Percentiles rank a stretch among this genome's conserved stretches.
Evolutionary conservation across 2,797 vertebrate genomes (phyloP).

Genomic region (Melanotaenia maccullochi): DNA sequence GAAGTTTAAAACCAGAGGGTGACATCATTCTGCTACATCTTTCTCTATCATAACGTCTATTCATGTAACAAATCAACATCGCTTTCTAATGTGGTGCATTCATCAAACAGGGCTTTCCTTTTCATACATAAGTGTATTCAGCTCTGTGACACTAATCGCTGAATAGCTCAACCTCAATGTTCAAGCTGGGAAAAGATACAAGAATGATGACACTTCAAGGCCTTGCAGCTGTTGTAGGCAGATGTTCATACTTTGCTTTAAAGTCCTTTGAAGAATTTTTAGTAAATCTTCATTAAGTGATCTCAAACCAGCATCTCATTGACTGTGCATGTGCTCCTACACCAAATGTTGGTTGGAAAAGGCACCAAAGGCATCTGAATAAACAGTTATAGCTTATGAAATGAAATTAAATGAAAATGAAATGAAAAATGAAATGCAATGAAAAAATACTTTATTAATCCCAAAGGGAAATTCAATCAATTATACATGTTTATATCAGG

Average conservation of each 20-base stretch:
- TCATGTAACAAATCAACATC: not conserved
- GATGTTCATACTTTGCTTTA: not conserved
- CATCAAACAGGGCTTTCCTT: not conserved
- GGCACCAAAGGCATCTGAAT: not conserved
- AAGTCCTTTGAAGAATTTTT: not conserved
- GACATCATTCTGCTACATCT: not conserved
- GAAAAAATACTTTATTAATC: too few relatives aligned
- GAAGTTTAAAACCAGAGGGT: not conserved
- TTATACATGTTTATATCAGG: not conserved
- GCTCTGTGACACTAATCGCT: not conserved
- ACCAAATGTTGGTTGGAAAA: too few relatives aligned
- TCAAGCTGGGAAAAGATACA: not conserved
- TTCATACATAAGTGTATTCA: not conserved
- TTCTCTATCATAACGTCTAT: not conserved
- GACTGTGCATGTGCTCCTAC: not conserved
- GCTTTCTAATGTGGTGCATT: not conserved
- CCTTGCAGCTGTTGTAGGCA: not conserved
- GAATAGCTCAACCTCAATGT: not conserved
- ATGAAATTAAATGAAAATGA: too few relatives aligned
- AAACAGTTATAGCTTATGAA: not conserved
- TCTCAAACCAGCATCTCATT: not conserved
- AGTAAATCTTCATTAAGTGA: not conserved
- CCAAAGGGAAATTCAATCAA: too few relatives aligned
- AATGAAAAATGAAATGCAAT: too few relatives aligned
- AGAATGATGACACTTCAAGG: not conserved